These are phyloP conservation scores for Xiphydria camelus DNA, from an alignment of 2,888 invertebrate genomes.

Conservation along the genomic window DNA sequence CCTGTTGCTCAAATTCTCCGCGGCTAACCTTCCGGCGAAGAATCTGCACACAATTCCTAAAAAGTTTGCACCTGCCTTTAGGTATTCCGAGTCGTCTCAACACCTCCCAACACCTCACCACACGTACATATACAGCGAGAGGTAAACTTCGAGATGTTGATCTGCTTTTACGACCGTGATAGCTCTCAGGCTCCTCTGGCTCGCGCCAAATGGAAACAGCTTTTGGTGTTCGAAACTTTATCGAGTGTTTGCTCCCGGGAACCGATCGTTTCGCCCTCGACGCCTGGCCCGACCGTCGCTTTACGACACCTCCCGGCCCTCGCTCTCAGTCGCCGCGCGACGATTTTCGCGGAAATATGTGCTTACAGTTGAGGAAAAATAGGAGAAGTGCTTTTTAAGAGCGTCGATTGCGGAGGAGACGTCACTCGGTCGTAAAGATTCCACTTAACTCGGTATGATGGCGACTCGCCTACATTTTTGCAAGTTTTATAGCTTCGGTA, in stretches of 20 bases:
- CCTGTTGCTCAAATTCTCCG: background rate
- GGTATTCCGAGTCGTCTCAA: too few relatives aligned
- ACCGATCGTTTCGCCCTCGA: too few relatives aligned
- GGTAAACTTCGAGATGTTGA: conserved; percentile 2
- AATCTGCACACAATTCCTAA: too few relatives aligned
- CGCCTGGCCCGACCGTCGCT: background rate
- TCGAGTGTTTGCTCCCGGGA: background rate
- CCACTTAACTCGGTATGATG: too few relatives aligned
- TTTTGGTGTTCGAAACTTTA: conserved; percentile 4
- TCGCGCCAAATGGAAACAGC: background rate
- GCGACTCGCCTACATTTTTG: too few relatives aligned
- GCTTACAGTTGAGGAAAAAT: background rate
- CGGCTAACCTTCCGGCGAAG: background rate
- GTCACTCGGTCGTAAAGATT: too few relatives aligned
- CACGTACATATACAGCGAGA: background rate
- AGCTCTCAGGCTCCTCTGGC: background rate
- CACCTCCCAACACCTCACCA: too few relatives aligned
- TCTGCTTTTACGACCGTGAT: background rate
- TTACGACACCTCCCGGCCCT: conserved; percentile 2
- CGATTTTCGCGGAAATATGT: conserved; percentile 4
- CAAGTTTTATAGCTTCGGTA: too few relatives aligned
- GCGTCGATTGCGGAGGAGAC: too few relatives aligned
- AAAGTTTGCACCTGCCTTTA: too few relatives aligned
- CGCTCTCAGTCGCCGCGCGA: background rate
- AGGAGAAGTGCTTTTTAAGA: too few relatives aligned